Percentiles rank a stretch among this genome's conserved stretches.
Evolutionary conservation across 1,140 invertebrate genomes (phyloP).

Genomic region (Brachionus paranguensis): DNA sequence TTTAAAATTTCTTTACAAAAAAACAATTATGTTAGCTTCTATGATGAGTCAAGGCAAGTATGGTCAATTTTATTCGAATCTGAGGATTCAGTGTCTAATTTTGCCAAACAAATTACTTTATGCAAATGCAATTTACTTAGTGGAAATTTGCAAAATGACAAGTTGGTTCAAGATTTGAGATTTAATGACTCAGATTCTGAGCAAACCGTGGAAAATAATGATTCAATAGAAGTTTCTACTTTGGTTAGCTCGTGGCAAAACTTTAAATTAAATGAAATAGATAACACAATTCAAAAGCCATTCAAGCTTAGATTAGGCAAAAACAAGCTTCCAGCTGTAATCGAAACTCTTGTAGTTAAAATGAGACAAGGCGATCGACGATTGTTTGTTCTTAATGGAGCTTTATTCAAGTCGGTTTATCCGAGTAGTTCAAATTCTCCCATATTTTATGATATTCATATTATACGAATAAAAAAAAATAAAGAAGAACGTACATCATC

Average conservation of each 20-base stretch:
- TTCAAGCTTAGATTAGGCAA: slow-evolving; percentile 15
- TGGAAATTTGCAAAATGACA: slow-evolving; percentile 19
- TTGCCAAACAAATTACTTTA: slow-evolving; percentile 49
- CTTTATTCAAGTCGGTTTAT: neutral
- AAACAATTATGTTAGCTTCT: slow-evolving; percentile 56
- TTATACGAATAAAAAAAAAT: slow-evolving; percentile 16
- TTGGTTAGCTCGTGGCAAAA: neutral
- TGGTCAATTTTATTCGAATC: slow-evolving; percentile 56
- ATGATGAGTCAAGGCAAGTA: slow-evolving; percentile 51
- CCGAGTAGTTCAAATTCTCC: neutral
- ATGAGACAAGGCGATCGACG: slow-evolving; percentile 38
- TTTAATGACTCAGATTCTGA: neutral
- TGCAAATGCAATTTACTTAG: slow-evolving; percentile 7
- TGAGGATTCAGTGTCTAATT: slow-evolving; percentile 46
- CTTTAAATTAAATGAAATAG: slow-evolving; percentile 11
- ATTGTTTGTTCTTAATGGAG: slow-evolving; percentile 21
- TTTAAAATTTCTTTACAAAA: slow-evolving; percentile 54
- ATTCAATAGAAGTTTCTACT: slow-evolving; percentile 17
- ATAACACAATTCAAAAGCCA: slow-evolving; percentile 24
- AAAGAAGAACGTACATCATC: neutral
- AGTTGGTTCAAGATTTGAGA: slow-evolving; percentile 21
- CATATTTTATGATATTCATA: slow-evolving; percentile 22
- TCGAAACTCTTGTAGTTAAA: slow-evolving; percentile 1
- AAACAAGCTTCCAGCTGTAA: slow-evolving; percentile 30
- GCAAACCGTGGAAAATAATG: neutral